phyloP scores from a whole-genome alignment of 2,888 invertebrate genomes.

The Megamerina dolium region DNA sequence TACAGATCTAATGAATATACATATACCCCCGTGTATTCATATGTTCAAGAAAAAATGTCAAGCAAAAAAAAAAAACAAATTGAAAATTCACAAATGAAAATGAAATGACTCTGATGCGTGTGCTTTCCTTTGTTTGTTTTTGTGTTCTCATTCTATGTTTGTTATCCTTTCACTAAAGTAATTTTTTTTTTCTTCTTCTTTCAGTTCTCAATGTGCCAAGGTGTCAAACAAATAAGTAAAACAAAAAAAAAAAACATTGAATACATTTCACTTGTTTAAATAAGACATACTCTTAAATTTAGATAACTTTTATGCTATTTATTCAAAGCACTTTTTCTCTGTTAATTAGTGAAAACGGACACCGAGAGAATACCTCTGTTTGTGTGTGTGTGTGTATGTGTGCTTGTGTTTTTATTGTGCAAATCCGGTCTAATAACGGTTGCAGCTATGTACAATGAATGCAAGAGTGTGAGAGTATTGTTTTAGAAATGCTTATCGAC shows the following conservation, averaged over 20 bases:
- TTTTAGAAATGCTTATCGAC: too few relatives aligned
- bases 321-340: too few relatives aligned
- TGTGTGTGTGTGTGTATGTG: neutral
- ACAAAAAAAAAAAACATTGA: neutral
- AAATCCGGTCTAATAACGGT: too few relatives aligned
- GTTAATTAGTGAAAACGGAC: neutral
- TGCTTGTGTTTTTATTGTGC: neutral
- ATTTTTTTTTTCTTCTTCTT: neutral
- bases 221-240: neutral
- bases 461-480: too few relatives aligned
- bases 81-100: slow-evolving; percentile 1
- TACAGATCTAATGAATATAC: too few relatives aligned
- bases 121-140: neutral
- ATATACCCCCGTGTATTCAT: neutral
- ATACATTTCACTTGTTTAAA: too few relatives aligned
- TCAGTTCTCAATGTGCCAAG: neutral
- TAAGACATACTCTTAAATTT: too few relatives aligned
- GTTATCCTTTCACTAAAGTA: neutral
- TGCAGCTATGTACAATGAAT: too few relatives aligned
- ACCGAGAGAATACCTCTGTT: neutral
- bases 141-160: neutral
- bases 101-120: neutral
- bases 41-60: neutral
- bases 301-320: too few relatives aligned
- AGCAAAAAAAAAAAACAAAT: too few relatives aligned